Conservation (phyloP, 2,888 invertebrate genomes). For the Parthenolecanium corni region DNA sequence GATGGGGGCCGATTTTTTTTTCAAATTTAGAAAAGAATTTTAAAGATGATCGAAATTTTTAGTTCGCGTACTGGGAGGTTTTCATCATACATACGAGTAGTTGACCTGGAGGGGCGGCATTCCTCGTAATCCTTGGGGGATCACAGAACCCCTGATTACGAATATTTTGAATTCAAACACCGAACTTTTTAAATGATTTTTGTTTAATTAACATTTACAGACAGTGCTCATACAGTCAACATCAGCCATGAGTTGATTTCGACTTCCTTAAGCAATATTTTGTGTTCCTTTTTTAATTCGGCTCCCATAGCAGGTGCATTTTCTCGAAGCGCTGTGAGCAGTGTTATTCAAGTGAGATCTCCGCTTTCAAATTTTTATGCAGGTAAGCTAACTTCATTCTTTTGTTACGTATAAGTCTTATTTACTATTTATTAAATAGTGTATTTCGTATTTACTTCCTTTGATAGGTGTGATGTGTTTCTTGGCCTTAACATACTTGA, state of each 20-base stretch:
- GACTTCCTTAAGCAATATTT: conserved; percentile 66
- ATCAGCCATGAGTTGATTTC: conserved; percentile 87
- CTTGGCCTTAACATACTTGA: conserved; percentile 68
- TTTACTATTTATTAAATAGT: conserved; percentile 25
- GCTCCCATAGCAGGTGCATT: conserved; percentile 84
- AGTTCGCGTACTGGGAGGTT: no score
- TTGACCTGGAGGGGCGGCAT: no score
- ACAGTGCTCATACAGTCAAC: conserved; percentile 54
- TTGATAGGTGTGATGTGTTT: conserved; percentile 62
- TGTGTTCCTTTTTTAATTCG: conserved; percentile 70
- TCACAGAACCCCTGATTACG: no score
- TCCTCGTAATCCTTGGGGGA: no score
- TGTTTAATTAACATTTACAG: conserved; percentile 15
- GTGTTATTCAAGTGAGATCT: conserved; percentile 75
- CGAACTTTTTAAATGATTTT: no score
- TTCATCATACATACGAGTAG: no score
- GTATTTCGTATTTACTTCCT: no score
- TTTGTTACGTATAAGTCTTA: no score
- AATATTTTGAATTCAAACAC: no score
- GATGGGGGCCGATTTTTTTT: no score
- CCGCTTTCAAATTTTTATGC: conserved; percentile 70
- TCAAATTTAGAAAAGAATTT: no score
- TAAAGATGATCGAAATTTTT: no score
- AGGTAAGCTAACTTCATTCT: conserved; percentile 34
- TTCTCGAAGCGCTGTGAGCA: conserved; percentile 78